Conservation (phyloP, 2,113 vertebrate species). For the Canis aureus region DNA sequence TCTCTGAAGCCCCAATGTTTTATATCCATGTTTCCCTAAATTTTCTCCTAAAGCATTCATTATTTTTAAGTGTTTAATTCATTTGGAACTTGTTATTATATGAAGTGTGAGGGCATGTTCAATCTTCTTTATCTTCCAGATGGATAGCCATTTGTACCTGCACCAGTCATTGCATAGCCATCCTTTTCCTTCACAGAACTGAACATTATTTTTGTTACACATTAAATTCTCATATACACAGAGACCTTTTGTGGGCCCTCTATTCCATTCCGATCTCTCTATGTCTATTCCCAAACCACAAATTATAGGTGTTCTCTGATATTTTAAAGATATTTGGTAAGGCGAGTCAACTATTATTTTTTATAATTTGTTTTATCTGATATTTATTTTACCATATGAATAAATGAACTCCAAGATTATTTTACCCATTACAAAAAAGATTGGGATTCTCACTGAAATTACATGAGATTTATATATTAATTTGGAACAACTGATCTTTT, state of each 20-base stretch:
- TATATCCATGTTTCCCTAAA: not conserved
- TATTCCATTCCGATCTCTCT: not conserved
- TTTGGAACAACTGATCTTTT: not conserved
- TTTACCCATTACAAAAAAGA: not conserved
- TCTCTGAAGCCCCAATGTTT: not conserved
- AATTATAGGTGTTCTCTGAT: not conserved
- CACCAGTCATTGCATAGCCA: not conserved
- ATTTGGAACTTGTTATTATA: not conserved
- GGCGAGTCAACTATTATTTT: not conserved
- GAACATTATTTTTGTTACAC: not conserved
- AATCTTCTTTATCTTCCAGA: not conserved
- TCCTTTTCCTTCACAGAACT: not conserved
- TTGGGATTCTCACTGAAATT: not conserved
- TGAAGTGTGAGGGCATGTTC: not conserved
- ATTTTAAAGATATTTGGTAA: conserved; percentile 25
- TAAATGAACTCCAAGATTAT: not conserved
- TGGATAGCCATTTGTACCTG: not conserved
- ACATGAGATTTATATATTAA: conserved; percentile 13
- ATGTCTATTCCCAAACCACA: not conserved
- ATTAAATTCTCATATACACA: not conserved
- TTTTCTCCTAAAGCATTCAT: conserved; percentile 39
- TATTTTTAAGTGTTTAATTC: not conserved
- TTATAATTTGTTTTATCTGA: not conserved
- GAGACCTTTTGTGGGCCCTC: not conserved
- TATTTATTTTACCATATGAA: conserved; percentile 27